Evolutionary conservation across 1,140 invertebrate species (phyloP).

Genomic region (Heterodera carotae): DNA sequence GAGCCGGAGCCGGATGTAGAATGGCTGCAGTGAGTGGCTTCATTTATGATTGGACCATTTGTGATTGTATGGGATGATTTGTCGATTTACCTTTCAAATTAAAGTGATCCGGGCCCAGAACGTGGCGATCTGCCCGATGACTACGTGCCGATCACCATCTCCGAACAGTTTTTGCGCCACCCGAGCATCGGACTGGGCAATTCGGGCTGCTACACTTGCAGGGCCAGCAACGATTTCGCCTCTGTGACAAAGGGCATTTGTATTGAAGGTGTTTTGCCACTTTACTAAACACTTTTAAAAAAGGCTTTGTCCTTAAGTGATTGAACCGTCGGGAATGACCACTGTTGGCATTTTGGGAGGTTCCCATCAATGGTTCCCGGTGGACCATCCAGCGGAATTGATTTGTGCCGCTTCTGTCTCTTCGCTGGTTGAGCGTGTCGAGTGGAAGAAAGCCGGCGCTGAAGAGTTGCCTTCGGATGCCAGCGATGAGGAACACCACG

Average conservation of each 20-base stretch:
- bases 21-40: constrained; percentile 64
- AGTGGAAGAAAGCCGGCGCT: constrained; percentile 55
- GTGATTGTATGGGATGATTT: constrained; percentile 5
- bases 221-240: constrained; percentile 58
- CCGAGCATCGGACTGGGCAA: constrained; percentile 61
- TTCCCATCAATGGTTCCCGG: constrained; percentile 58
- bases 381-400: constrained; percentile 56
- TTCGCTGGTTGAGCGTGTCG: constrained; percentile 55
- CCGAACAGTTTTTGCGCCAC: constrained; percentile 64
- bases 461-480: constrained; percentile 53
- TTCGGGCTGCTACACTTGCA: constrained; percentile 62
- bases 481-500: constrained; percentile 61
- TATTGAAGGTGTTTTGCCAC: constrained; percentile 54
- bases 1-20: constrained; percentile 65
- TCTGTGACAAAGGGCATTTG: constrained; percentile 65
- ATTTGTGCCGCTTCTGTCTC: constrained; percentile 61
- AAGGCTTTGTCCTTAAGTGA: constrained; percentile 37
- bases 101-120: constrained; percentile 62
- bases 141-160: constrained; percentile 63
- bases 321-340: constrained; percentile 57
- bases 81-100: constrained; percentile 11
- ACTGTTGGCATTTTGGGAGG: constrained; percentile 63
- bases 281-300: neutral
- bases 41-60: no score
- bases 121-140: constrained; percentile 65